Evolutionary conservation across 2,797 vertebrate genomes (phyloP).

Genomic region (Microctenopoma lineatum): DNA sequence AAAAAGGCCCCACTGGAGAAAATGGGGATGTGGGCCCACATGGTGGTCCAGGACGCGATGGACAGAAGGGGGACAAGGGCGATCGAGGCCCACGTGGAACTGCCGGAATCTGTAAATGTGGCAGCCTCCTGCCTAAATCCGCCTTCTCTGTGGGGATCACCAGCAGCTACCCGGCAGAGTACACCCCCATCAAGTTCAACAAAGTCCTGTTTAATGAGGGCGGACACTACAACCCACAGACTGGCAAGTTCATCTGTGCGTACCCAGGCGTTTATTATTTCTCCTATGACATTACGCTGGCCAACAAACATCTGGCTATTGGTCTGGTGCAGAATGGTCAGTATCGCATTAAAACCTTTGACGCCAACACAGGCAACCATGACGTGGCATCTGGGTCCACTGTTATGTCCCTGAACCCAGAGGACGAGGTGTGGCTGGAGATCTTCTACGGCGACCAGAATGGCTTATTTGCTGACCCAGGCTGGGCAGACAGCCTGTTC

Average conservation of each 20-base stretch:
- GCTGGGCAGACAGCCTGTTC: conserved; percentile 96
- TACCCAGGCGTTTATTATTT: conserved; percentile 97
- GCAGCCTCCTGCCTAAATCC: conserved; percentile 91
- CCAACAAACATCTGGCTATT: conserved; percentile 96
- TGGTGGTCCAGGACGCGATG: conserved; percentile 84
- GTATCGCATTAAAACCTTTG: conserved; percentile 95
- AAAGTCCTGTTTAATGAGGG: conserved; percentile 96
- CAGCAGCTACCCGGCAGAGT: conserved; percentile 94
- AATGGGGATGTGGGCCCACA: conserved; percentile 84
- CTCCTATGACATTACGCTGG: conserved; percentile 97
- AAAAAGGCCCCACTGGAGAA: conserved; percentile 90
- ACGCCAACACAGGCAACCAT: conserved; percentile 97
- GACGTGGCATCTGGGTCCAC: conserved; percentile 96
- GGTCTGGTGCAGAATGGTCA: conserved; percentile 94
- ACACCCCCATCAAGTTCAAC: conserved; percentile 93
- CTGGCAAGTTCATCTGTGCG: conserved; percentile 95
- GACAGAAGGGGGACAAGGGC: conserved; percentile 91
- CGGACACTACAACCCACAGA: conserved; percentile 92
- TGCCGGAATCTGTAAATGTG: conserved; percentile 91
- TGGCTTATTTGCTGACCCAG: conserved; percentile 93
- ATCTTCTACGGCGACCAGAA: conserved; percentile 97
- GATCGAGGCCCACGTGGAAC: conserved; percentile 85
- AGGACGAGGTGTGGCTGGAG: conserved; percentile 98
- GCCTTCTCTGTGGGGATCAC: conserved; percentile 98
- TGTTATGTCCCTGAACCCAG: conserved; percentile 92